phyloP scores from a whole-genome alignment of 2,888 invertebrate species.

The Noctua comes region DNA sequence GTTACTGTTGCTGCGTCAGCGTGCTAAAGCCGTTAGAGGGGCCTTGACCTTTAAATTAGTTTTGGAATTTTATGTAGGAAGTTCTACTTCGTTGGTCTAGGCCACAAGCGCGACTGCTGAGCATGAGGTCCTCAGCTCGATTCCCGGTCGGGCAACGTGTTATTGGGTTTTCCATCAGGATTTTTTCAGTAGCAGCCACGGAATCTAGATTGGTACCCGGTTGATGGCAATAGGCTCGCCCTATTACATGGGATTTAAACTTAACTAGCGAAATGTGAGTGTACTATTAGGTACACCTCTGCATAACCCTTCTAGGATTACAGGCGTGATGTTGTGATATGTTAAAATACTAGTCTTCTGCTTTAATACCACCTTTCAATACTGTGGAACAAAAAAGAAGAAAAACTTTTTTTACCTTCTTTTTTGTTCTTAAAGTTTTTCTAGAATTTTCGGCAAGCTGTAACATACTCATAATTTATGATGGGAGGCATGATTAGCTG shows the following conservation, averaged over 20 bases:
- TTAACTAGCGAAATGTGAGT: background rate
- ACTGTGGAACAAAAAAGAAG: background rate
- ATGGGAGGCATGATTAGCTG: background rate
- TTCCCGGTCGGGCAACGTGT: background rate
- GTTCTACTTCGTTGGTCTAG: background rate
- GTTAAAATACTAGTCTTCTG: background rate
- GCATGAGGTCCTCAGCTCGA: background rate
- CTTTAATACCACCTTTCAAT: background rate
- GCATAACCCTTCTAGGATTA: background rate
- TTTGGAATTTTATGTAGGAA: background rate
- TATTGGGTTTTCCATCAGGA: background rate
- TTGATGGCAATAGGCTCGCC: background rate
- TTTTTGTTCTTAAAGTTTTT: background rate
- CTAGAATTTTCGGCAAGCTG: constrained; percentile 11
- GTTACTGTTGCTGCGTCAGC: background rate
- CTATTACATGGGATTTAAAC: background rate
- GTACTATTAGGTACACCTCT: background rate
- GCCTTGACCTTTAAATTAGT: background rate
- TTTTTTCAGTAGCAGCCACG: background rate
- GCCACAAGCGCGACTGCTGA: background rate
- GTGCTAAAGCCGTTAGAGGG: too few relatives aligned
- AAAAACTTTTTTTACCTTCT: background rate
- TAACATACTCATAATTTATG: background rate
- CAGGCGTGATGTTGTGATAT: background rate
- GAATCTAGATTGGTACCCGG: background rate